Base-by-base conservation (phyloP, 2,797 vertebrate species). In the Fringilla coelebs region DNA sequence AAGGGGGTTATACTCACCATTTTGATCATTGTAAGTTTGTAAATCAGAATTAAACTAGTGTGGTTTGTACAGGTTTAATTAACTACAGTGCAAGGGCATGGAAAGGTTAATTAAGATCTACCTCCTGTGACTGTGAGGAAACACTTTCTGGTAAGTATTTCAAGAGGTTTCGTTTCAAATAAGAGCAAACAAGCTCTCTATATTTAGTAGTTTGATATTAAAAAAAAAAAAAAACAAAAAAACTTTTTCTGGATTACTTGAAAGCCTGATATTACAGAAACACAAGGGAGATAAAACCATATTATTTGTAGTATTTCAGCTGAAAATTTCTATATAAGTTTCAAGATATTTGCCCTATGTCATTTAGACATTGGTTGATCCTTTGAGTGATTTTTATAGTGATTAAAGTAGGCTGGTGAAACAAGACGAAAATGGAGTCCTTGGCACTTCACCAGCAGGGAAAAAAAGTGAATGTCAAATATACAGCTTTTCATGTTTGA, bases 41-140 rank as follows among this genome's bases (percentile, higher is more conserved):
- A 90, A 88, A n/a, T 89, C 66, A 84, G 54, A 93, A 63, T 54
- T 88, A 90, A 90, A 22, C 19, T 58, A 55, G 21, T 79, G 45
- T 55, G 51, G 11, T 93, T 96, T 93, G 54, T 84, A 60, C 48
- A 90, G 46, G 41, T 90, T 96, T 96, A 94, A 96, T 96, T 96
- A 94, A 88, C 54, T 93, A 91, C 76, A 94, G 52, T 58, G 58
- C 21, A 95, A 92, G 89, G 73, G 89, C 89, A 92, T 81, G 49
- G 84, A 88, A 88, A 96, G 85, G 90, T 96, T 97, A 97, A 97
- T 96, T 96, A 95, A 94, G 66, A 93, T 73, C 34, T 95, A 63
- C 65, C 55, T 93, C 34, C 40, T 82, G 11, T 67, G 57, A 80
- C 75, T 68, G n/a, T 43, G 46, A 88, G 51, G 46, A 95, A 90